A percentile compares a stretch with the other conserved stretches of the same genome.
These are phyloP conservation scores for Drosophila buzzatii DNA, from an alignment of 2,888 invertebrate genomes.

Conservation along the genomic window DNA sequence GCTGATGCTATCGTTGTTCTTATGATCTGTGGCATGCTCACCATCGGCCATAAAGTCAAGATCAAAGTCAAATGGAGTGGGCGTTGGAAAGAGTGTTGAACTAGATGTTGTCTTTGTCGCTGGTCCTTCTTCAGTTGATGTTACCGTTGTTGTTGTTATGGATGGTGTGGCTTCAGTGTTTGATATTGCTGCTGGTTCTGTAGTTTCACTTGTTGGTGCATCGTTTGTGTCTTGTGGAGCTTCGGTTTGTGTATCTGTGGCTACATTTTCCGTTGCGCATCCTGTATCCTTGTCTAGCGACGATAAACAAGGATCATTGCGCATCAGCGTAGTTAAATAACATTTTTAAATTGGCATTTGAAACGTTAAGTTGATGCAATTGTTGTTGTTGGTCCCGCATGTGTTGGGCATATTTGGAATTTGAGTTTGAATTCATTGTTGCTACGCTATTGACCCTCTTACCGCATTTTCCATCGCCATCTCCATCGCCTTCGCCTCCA, in stretches of 20 bases:
- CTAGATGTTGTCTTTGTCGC: conserved; percentile 6
- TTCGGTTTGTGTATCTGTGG: conserved; percentile 2
- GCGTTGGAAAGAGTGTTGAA: conserved; percentile 54
- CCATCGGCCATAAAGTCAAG: conserved; percentile 51
- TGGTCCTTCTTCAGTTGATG: conserved; percentile 2
- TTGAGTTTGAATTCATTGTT: conserved; percentile 64
- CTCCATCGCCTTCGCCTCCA: conserved; percentile 1
- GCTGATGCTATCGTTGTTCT: conserved; percentile 29
- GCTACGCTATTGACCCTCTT: conserved; percentile 67
- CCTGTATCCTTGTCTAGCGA: conserved; percentile 21
- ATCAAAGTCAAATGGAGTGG: conserved; percentile 62
- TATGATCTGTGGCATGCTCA: conserved; percentile 11
- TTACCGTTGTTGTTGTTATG: background rate
- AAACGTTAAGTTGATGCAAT: conserved; percentile 14
- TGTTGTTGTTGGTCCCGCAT: conserved; percentile 43
- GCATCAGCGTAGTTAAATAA: conserved; percentile 35
- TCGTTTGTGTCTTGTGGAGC: background rate
- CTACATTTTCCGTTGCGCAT: conserved; percentile 16
- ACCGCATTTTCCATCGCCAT: conserved; percentile 55
- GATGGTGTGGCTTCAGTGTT: conserved; percentile 4
- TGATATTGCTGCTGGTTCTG: background rate
- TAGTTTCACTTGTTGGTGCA: background rate
- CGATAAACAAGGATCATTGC: conserved; percentile 51
- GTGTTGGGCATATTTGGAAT: conserved; percentile 65
- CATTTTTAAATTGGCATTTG: conserved; percentile 29